Evolutionary conservation across 1,140 invertebrate species (phyloP).

Genomic region (Glomeris maerens): DNA sequence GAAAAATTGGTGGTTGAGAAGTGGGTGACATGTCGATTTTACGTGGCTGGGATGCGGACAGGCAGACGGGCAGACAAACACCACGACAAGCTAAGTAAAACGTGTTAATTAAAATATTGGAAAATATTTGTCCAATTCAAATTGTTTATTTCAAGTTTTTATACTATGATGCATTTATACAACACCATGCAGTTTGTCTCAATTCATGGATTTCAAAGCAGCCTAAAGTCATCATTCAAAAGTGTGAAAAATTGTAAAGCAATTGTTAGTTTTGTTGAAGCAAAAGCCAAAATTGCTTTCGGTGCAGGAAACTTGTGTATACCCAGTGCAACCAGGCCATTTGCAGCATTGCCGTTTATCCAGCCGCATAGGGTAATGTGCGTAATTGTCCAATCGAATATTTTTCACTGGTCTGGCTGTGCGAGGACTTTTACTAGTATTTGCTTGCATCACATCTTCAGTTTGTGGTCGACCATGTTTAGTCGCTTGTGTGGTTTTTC

Average conservation of each 20-base stretch:
- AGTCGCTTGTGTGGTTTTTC: not conserved
- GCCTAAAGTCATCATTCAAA: too few species aligned
- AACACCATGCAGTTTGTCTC: too few species aligned
- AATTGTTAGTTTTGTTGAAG: conserved; percentile 8
- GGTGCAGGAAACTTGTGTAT: not conserved
- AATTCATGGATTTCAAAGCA: too few species aligned
- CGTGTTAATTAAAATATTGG: too few species aligned
- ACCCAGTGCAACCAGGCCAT: not conserved
- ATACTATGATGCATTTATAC: too few species aligned
- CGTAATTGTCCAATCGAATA: not conserved
- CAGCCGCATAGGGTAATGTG: not conserved
- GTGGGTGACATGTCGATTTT: too few species aligned
- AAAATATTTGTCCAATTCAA: too few species aligned
- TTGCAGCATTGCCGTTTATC: conserved; percentile 4
- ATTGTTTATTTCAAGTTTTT: too few species aligned
- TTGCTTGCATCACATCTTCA: not conserved
- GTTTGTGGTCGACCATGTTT: not conserved
- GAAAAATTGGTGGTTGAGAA: too few species aligned
- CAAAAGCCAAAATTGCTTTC: conserved; percentile 3
- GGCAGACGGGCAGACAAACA: too few species aligned
- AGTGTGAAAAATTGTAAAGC: conserved; percentile 3
- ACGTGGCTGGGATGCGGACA: too few species aligned
- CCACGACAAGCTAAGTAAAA: too few species aligned
- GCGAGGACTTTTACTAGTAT: not conserved
- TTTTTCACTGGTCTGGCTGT: not conserved